Evolutionary conservation across 2,113 vertebrate genomes (phyloP).

Genomic region (Chascanopsetta lugubris): DNA sequence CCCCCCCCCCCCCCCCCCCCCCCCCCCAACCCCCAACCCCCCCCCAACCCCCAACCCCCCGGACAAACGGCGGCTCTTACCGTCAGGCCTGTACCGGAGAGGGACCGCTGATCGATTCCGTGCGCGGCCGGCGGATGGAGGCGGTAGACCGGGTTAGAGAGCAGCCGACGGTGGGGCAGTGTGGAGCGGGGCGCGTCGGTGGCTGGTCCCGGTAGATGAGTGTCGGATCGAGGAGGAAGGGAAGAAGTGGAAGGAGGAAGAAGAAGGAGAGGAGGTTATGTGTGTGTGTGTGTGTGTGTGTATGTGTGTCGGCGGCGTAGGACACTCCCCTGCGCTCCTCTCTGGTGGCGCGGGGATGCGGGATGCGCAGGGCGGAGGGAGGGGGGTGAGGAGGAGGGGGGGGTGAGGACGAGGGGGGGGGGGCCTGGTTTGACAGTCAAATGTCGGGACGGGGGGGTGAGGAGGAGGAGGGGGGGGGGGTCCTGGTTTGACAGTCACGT

Average conservation of each 20-base stretch:
- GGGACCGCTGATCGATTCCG: conserved; percentile 29
- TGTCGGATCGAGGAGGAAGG: conserved; percentile 27
- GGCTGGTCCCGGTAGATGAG: conserved; percentile 18
- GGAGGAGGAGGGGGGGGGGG: no score
- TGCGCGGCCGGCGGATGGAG: conserved; percentile 20
- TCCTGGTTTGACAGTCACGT: conserved; percentile 5
- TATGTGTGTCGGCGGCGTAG: conserved; percentile 17
- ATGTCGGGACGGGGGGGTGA: conserved; percentile 2
- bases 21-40: neutral
- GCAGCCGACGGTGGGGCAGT: neutral
- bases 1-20: neutral
- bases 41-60: neutral
- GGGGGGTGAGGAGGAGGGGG: neutral
- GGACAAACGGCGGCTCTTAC: conserved; percentile 40
- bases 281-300: conserved; percentile 21
- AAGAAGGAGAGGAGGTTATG: conserved; percentile 32
- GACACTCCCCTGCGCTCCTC: conserved; percentile 67
- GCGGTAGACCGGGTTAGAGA: conserved; percentile 4
- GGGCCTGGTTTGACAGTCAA: conserved; percentile 66
- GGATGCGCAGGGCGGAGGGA: conserved; percentile 58
- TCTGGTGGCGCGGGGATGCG: conserved; percentile 52
- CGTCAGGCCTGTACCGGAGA: conserved; percentile 56
- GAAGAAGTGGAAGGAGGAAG: conserved; percentile 16
- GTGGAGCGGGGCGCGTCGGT: conserved; percentile 24
- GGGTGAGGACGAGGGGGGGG: no score